These are phyloP conservation scores for Channa argus DNA, from an alignment of 2,113 vertebrate species.

Conservation along the genomic window DNA sequence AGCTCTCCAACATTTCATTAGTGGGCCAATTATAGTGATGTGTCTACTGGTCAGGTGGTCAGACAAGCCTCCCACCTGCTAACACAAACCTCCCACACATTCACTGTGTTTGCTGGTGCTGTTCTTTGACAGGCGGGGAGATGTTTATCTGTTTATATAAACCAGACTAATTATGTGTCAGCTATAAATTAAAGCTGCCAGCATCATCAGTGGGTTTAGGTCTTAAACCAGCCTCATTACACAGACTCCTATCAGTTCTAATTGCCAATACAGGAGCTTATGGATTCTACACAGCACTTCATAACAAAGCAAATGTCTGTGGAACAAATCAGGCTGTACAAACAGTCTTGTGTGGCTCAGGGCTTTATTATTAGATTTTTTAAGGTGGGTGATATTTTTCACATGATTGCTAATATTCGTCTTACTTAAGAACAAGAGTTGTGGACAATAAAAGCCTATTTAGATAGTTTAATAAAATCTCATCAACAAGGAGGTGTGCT, in stretches of 20 bases:
- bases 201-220: conserved; percentile 54
- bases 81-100: conserved; percentile 1
- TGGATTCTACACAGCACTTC: conserved; percentile 27
- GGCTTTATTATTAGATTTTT: background rate
- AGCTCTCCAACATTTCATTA: conserved; percentile 23
- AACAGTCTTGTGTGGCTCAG: background rate
- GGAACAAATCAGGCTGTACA: conserved; percentile 26
- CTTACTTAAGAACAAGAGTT: background rate
- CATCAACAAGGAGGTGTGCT: too few relatives aligned
- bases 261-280: conserved; percentile 52
- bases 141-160: conserved; percentile 55
- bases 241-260: conserved; percentile 51
- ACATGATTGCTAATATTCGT: background rate
- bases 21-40: background rate
- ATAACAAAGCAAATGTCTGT: background rate
- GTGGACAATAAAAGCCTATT: background rate
- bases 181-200: conserved; percentile 58
- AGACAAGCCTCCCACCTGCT: background rate
- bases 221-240: conserved; percentile 65
- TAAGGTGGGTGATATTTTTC: background rate
- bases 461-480: too few relatives aligned
- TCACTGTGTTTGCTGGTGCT: conserved; percentile 7
- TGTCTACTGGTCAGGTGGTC: conserved; percentile 15
- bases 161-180: conserved; percentile 53
- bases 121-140: conserved; percentile 22